Percentiles rank a stretch among this genome's conserved stretches.
These are phyloP conservation scores for Lochmaea crataegi DNA, from an alignment of 2,888 invertebrate genomes.

Conservation along the genomic window DNA sequence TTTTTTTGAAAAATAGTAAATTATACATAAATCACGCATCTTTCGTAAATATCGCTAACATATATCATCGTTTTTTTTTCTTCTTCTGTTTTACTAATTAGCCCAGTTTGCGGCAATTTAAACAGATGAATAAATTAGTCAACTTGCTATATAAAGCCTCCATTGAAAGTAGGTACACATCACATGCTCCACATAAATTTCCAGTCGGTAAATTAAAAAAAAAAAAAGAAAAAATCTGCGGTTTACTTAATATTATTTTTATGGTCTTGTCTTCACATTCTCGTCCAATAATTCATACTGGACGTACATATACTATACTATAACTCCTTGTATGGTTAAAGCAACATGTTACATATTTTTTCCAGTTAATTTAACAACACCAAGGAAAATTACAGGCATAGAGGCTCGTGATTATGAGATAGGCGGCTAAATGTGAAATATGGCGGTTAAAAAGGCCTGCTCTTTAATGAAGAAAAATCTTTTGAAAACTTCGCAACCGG, in stretches of 20 bases:
- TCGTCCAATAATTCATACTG: constrained; percentile 26
- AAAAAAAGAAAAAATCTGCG: constrained; percentile 10
- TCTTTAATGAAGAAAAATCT: constrained; percentile 17
- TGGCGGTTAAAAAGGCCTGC: constrained; percentile 9
- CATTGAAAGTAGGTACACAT: constrained; percentile 28
- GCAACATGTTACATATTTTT: constrained; percentile 33
- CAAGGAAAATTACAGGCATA: constrained; percentile 16
- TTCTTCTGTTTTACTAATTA: not conserved
- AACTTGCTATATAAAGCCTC: constrained; percentile 12
- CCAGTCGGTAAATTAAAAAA: constrained; percentile 3
- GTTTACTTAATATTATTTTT: constrained; percentile 28
- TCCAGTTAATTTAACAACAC: constrained; percentile 31
- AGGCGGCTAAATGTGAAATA: constrained; percentile 21
- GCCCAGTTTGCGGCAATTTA: not conserved
- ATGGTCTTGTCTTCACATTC: constrained; percentile 31
- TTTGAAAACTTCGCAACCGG: constrained; percentile 8
- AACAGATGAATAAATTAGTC: not conserved
- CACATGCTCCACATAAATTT: constrained; percentile 26
- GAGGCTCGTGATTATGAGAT: constrained; percentile 24
- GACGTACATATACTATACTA: not conserved
- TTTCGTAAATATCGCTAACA: not conserved
- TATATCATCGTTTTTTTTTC: not conserved
- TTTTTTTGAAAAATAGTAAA: no score
- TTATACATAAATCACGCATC: no score
- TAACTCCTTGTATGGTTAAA: constrained; percentile 17